Conservation (phyloP, 2,888 invertebrate genomes). For the Neocrepidodera transversa region DNA sequence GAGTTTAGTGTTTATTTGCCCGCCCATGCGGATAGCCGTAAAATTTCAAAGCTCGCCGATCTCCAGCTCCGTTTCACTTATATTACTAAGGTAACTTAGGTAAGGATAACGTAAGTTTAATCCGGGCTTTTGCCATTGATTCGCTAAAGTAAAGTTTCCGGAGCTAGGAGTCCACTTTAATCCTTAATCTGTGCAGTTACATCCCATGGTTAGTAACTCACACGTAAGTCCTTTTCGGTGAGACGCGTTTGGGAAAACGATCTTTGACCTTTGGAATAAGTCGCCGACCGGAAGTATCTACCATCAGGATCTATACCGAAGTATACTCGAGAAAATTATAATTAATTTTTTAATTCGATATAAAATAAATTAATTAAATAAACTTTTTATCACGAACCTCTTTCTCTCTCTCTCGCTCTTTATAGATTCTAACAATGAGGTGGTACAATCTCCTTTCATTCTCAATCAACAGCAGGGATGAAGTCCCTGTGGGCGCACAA, state of each 20-base stretch:
- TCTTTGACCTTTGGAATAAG: constrained; percentile 32
- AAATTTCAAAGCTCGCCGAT: constrained; percentile 36
- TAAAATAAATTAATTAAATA: no score
- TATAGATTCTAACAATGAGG: no score
- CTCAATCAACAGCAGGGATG: constrained; percentile 36
- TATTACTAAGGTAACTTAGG: constrained; percentile 49
- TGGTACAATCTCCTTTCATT: constrained; percentile 31
- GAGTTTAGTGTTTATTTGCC: no score
- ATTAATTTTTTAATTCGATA: constrained; percentile 26
- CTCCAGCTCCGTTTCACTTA: constrained; percentile 45
- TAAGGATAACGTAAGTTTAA: constrained; percentile 51
- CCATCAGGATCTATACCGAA: background rate
- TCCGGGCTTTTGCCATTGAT: constrained; percentile 51
- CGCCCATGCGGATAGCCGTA: constrained; percentile 16
- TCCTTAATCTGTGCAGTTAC: constrained; percentile 49
- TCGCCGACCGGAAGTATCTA: constrained; percentile 19
- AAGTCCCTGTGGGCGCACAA: constrained; percentile 33
- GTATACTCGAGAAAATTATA: background rate
- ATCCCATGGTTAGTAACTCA: constrained; percentile 34
- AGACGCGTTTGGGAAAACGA: constrained; percentile 28
- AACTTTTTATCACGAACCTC: no score
- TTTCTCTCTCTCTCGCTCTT: no score
- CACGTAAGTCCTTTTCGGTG: constrained; percentile 28
- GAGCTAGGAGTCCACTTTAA: constrained; percentile 53
- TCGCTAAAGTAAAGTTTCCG: constrained; percentile 50